Base-by-base conservation (phyloP, 2,888 invertebrate genomes). In the Hypena proboscidalis region DNA sequence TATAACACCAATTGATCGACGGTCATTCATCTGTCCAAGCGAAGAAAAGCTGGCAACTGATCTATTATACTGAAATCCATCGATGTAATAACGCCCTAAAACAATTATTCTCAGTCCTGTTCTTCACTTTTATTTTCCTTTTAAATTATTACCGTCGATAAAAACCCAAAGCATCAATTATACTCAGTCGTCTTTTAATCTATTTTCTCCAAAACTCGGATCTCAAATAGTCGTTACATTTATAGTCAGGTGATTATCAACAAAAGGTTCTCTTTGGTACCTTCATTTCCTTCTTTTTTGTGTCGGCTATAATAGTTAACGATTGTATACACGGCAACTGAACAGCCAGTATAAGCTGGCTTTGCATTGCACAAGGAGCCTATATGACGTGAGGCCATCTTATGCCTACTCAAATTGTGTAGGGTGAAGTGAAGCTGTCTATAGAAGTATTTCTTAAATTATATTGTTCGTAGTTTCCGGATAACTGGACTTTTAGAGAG, bases 211-310 rank as follows among this genome's bases (percentile, higher is more conserved):
- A 29, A 37, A 33, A 36, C 23, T 34, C 43, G 47, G 41, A 51
- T 46, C 52, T 41, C 31, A 48, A 46, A 56, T 57, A 33, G 38
- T 43, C 54, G 57, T 67, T 44, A 65, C 52, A 56, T 58, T 58
- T 44, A 49, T 37, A 47, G 49, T 15, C 30, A 13, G 40, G 48
- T 47, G 56, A 67, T 63, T 61, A 67, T 63, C 46, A 56, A 38
- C 30, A 29, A 41, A 35, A 46, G 43, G 37, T 32, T 37, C 44
- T 45, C 31, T 47, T 36, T 43, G 31, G 26, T 22, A 37, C 48
- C 32, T 43, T 57, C 46, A 59, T 57, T 53, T 54, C 50, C 48
- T 44, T 39, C 40, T 38, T 38, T 47, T 58, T 62, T 46, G 58
- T 44, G 43, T 27, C 37, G 6, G 11, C 39, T 26, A 40, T 62